Percentiles rank a stretch among this genome's conserved stretches.
Evolutionary conservation across 2,113 vertebrate genomes (phyloP).

Genomic region (Synodontis membranacea): DNA sequence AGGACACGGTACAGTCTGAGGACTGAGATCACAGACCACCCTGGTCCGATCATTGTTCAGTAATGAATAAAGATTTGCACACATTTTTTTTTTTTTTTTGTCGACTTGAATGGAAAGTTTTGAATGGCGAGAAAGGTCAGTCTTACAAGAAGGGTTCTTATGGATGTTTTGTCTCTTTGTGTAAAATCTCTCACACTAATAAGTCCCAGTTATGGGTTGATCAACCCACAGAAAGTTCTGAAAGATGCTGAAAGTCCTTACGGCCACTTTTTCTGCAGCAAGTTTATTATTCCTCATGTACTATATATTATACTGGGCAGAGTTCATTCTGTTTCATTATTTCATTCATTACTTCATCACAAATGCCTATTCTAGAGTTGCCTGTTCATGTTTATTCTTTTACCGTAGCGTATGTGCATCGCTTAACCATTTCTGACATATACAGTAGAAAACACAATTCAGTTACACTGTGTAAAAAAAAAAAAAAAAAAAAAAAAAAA

Average conservation of each 20-base stretch:
- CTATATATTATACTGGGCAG: neutral
- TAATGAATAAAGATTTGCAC: neutral
- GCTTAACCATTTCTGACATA: neutral
- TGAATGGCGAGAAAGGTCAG: neutral
- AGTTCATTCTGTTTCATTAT: neutral
- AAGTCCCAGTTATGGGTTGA: neutral
- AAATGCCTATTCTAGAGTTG: neutral
- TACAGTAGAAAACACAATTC: neutral
- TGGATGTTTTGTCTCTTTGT: neutral
- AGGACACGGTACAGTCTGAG: slow-evolving; percentile 64
- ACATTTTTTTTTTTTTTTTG: too few species aligned
- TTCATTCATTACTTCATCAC: too few species aligned
- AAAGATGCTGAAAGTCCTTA: neutral
- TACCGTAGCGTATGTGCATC: neutral
- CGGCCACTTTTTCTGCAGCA: neutral
- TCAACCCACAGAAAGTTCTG: neutral
- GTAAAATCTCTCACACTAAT: neutral
- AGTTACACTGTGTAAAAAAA: neutral
- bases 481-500: too few species aligned
- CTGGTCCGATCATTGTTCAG: neutral
- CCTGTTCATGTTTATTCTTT: neutral
- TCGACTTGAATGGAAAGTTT: too few species aligned
- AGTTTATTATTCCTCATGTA: neutral
- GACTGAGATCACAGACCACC: slow-evolving; percentile 61
- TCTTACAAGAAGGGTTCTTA: neutral